These are phyloP conservation scores for Zaprionus nigranus DNA, from an alignment of 1,140 invertebrate species.

Conservation along the genomic window DNA sequence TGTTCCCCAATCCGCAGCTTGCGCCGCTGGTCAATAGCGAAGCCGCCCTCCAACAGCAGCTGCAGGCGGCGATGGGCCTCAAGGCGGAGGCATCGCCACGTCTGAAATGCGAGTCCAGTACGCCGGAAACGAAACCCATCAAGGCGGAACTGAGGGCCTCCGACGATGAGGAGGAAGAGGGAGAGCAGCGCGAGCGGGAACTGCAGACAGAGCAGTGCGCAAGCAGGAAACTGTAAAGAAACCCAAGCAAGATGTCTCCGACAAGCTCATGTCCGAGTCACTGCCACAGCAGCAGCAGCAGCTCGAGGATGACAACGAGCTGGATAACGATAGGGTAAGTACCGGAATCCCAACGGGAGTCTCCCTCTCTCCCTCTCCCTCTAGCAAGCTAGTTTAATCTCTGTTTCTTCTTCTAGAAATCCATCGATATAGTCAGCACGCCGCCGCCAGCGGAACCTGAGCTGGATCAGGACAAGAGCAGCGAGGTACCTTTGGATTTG, in stretches of 20 bases:
- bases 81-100: slow-evolving; percentile 34
- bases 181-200: slow-evolving; percentile 20
- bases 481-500: slow-evolving; percentile 89
- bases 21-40: slow-evolving; percentile 53
- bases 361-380: no score
- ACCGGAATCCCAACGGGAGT: not conserved
- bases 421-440: slow-evolving; percentile 76
- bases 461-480: slow-evolving; percentile 31
- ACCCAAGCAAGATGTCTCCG: slow-evolving; percentile 3
- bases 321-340: slow-evolving; percentile 67
- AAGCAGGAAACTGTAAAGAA: slow-evolving; percentile 9
- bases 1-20: slow-evolving; percentile 85
- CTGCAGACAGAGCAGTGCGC: not conserved
- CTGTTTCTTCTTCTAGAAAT: slow-evolving; percentile 56
- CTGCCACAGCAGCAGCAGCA: no score
- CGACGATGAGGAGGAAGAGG: slow-evolving; percentile 54
- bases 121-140: slow-evolving; percentile 31
- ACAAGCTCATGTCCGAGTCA: slow-evolving; percentile 17
- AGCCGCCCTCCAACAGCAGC: slow-evolving; percentile 53
- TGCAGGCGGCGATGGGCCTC: slow-evolving; percentile 50
- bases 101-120: slow-evolving; percentile 31
- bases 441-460: slow-evolving; percentile 61
- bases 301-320: slow-evolving; percentile 34
- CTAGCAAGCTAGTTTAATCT: not conserved
- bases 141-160: slow-evolving; percentile 52